Evolutionary conservation across 2,888 invertebrate species (phyloP).

Genomic region (Cataglyphis cursor): DNA sequence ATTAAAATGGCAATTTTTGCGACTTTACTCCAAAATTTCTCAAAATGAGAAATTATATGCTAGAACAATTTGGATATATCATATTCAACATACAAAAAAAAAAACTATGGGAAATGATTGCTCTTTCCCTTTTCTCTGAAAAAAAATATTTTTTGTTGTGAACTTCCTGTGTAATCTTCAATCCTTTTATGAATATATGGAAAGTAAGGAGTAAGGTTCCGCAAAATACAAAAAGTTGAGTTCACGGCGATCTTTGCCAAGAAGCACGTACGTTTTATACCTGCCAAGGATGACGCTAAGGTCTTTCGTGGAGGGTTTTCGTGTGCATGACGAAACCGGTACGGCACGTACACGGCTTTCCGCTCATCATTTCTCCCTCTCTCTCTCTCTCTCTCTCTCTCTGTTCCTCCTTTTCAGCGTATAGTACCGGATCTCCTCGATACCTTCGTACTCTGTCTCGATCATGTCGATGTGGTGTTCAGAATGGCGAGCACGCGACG

Average conservation of each 20-base stretch:
- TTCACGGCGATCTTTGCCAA: constrained; percentile 39
- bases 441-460: constrained; percentile 43
- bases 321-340: constrained; percentile 57
- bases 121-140: background rate
- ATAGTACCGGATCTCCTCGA: constrained; percentile 73
- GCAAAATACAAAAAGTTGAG: constrained; percentile 48
- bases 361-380: background rate
- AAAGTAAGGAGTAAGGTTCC: constrained; percentile 52
- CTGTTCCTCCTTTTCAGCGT: constrained; percentile 47
- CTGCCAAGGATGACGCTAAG: constrained; percentile 53
- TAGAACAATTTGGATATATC: too few species aligned
- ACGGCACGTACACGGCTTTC: constrained; percentile 54
- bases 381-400: background rate
- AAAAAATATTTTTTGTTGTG: background rate
- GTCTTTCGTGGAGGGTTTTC: constrained; percentile 37
- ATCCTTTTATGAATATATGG: constrained; percentile 41
- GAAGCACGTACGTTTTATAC: constrained; percentile 56
- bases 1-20: too few species aligned
- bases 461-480: constrained; percentile 37
- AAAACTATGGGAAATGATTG: background rate
- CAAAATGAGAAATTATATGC: too few species aligned
- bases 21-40: too few species aligned
- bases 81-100: too few species aligned
- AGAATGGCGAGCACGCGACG: constrained; percentile 43
- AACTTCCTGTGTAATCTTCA: background rate